Base-by-base conservation (phyloP, 2,888 invertebrate genomes). In the Cremastinae sp. region DNA sequence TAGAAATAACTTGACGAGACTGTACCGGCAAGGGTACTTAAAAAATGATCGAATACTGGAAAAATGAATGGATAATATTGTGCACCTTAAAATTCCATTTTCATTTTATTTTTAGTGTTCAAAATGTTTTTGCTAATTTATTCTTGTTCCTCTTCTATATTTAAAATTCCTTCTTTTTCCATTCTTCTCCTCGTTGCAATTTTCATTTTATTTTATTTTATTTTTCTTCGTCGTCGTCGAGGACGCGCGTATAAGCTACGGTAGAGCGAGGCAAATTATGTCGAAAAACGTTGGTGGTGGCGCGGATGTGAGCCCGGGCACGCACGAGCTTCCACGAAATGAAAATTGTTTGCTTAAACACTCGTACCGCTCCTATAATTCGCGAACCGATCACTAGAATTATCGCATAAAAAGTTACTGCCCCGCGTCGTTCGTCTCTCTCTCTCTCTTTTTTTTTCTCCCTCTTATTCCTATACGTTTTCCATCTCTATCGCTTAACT, bases 241-340 rank as follows among this genome's bases (percentile, higher is more conserved):
- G 12, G 12, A 5, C 22, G 14, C 10, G 18, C 36, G 36, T 47
- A 20, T 53, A 58, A n/a, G 59, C 51, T 18, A 56, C 53, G 56
- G 41, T 64, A 45, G 64, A 68, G 69, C 54, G 66, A 62, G 64
- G 69, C 73, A 73, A 73, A 76, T 76, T 76, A 76, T 73, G 73
- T 73, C 54, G 76, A 73, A 45, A 58, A 56, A 68, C 56, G 62
- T 47, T 45, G 62, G 62, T 70, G 53, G 56, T 5, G 28, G 28
- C 28, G 28, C 2, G 2, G 28, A 3, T 5, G 28, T 2, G 28
- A 28, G n/a, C n/a, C 28, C 68, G 68, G 69, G 68, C 76, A 76
- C 74, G 75, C 74, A 78, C 75, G 66, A 66, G 64, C 71, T 78
- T 78, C 78, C 72, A 78, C 75, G 78, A 78, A 78, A 74, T 45